A percentile compares a stretch with the other conserved stretches of the same genome.
phyloP scores from a whole-genome alignment of 35 echinoderm and acorn worm species.

The Acanthaster planci region DNA sequence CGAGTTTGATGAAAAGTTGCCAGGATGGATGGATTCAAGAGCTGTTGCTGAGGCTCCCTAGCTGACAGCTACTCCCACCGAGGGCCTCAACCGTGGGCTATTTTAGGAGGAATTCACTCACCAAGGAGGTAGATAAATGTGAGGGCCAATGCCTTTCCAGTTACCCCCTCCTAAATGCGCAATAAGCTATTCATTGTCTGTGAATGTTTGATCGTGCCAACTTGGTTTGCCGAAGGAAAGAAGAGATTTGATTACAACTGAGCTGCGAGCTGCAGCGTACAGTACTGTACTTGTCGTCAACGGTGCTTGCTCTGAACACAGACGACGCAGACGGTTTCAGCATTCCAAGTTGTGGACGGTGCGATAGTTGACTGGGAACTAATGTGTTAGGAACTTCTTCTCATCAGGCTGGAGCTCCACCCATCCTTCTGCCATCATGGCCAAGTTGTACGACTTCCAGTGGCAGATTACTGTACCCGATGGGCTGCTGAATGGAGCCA shows the following conservation, averaged over 20 bases:
- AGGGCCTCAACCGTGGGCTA: background rate
- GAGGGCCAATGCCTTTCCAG: background rate
- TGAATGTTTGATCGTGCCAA: background rate
- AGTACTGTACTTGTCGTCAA: background rate
- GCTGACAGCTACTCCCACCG: background rate
- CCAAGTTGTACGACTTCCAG: slow-evolving; percentile 95
- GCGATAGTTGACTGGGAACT: background rate
- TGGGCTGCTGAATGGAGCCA: slow-evolving; percentile 72
- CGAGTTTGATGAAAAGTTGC: background rate
- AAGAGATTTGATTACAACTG: too few relatives aligned
- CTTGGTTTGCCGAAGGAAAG: background rate
- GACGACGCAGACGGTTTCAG: background rate
- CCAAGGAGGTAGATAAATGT: background rate
- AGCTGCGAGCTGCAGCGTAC: background rate
- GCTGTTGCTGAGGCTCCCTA: slow-evolving; percentile 13
- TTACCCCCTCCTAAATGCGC: background rate
- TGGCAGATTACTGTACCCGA: slow-evolving; percentile 85
- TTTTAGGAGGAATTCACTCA: background rate
- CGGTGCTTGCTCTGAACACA: background rate
- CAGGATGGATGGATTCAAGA: background rate
- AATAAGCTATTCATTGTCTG: background rate
- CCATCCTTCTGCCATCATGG: slow-evolving; percentile 53
- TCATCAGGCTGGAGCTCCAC: background rate
- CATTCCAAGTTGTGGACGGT: background rate
- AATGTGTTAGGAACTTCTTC: background rate